phyloP scores from a whole-genome alignment of 2,888 invertebrate species.

The Sisyra terminalis region DNA sequence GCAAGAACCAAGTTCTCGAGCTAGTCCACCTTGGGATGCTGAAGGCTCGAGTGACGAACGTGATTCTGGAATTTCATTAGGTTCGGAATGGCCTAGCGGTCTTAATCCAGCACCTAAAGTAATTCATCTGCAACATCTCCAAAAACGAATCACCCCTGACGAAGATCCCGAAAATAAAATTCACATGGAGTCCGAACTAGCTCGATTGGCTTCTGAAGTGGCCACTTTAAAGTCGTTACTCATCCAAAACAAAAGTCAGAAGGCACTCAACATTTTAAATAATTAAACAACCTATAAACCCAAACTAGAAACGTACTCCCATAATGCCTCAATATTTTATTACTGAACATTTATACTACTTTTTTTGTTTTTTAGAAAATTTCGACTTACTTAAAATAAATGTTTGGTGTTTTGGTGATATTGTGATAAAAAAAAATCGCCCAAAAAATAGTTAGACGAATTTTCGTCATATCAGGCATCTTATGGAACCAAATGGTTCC shows the following conservation, averaged over 20 bases:
- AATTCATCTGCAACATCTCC: slow-evolving; percentile 7
- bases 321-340: no score
- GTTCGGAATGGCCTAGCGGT: slow-evolving; percentile 42
- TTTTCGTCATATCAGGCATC: no score
- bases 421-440: no score
- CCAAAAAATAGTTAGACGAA: no score
- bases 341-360: no score
- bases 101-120: slow-evolving; percentile 3
- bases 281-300: neutral
- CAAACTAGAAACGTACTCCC: neutral
- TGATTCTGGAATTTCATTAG: slow-evolving; percentile 77
- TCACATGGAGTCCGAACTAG: slow-evolving; percentile 71
- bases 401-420: no score
- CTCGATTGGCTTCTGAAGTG: slow-evolving; percentile 78
- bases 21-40: slow-evolving; percentile 73
- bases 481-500: no score
- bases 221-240: slow-evolving; percentile 74
- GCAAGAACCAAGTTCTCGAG: slow-evolving; percentile 65
- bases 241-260: slow-evolving; percentile 35
- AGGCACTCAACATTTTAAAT: neutral
- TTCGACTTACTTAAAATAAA: no score
- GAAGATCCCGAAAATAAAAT: slow-evolving; percentile 43
- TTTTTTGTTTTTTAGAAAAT: no score
- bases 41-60: slow-evolving; percentile 83
- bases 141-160: neutral